These are phyloP conservation scores for Harpalus rubripes DNA, from an alignment of 2,888 invertebrate genomes.

Conservation along the genomic window DNA sequence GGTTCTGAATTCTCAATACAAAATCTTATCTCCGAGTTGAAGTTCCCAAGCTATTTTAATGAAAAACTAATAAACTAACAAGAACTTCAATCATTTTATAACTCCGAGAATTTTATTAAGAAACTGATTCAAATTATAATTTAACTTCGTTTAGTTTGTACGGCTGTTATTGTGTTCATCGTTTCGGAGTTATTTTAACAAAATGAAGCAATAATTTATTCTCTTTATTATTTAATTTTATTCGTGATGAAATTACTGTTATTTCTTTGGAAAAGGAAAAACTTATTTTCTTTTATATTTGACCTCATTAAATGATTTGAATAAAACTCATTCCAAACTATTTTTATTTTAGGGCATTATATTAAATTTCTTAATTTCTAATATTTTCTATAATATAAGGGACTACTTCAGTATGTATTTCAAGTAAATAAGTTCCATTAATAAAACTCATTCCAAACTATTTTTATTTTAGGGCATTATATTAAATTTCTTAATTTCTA, in stretches of 20 bases:
- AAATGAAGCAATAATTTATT: not conserved
- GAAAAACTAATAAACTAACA: slow-evolving; percentile 58
- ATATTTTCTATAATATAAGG: too few relatives aligned
- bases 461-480: too few relatives aligned
- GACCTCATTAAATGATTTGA: too few relatives aligned
- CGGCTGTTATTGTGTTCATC: not conserved
- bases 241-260: not conserved
- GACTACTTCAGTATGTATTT: too few relatives aligned
- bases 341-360: too few relatives aligned
- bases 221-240: slow-evolving; percentile 7
- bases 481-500: too few relatives aligned
- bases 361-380: too few relatives aligned
- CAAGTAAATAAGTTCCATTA: too few relatives aligned
- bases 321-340: too few relatives aligned
- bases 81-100: slow-evolving; percentile 46
- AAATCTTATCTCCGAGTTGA: slow-evolving; percentile 52
- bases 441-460: too few relatives aligned
- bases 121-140: slow-evolving; percentile 43
- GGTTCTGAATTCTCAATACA: slow-evolving; percentile 54
- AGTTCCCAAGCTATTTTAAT: slow-evolving; percentile 43
- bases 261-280: too few relatives aligned
- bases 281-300: too few relatives aligned
- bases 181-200: slow-evolving; percentile 27
- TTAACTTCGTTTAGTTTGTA: slow-evolving; percentile 6
- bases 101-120: slow-evolving; percentile 47